Percentiles rank a stretch among this genome's conserved stretches.
These are phyloP conservation scores for Stenolophus ochropezus DNA, from an alignment of 2,888 invertebrate genomes.

Conservation along the genomic window DNA sequence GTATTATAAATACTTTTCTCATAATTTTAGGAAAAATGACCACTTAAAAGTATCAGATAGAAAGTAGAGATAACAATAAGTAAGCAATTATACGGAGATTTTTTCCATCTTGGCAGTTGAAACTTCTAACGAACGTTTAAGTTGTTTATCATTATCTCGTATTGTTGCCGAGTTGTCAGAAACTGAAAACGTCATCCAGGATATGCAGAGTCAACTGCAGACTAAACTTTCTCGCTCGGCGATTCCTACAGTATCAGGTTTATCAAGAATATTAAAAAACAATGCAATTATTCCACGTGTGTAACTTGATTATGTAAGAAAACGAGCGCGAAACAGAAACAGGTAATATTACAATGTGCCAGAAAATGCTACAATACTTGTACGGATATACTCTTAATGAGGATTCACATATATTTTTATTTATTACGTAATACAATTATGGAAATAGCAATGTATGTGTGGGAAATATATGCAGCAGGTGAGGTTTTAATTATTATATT, in stretches of 20 bases:
- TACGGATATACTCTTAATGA: background rate
- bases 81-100: background rate
- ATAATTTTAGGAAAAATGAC: background rate
- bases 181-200: conserved; percentile 30
- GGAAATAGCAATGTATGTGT: too few relatives aligned
- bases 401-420: background rate
- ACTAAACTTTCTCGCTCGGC: conserved; percentile 7
- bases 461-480: too few relatives aligned
- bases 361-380: background rate
- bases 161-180: background rate
- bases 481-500: too few relatives aligned
- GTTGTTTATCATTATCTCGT: background rate
- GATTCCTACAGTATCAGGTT: conserved; percentile 21
- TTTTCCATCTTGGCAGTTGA: background rate
- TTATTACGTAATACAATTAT: background rate
- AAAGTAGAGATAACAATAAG: conserved; percentile 24
- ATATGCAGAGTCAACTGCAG: conserved; percentile 18
- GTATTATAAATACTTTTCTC: background rate
- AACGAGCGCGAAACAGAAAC: conserved; percentile 11
- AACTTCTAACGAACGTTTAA: background rate
- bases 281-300: conserved; percentile 17
- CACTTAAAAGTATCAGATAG: conserved; percentile 9
- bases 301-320: conserved; percentile 16
- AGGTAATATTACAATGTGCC: background rate
- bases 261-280: conserved; percentile 1